Evolutionary conservation across 2,113 vertebrate genomes (phyloP), one percentile per base, ranked within the genome.

Genomic region (Hymenochirus boettgeri): DNA sequence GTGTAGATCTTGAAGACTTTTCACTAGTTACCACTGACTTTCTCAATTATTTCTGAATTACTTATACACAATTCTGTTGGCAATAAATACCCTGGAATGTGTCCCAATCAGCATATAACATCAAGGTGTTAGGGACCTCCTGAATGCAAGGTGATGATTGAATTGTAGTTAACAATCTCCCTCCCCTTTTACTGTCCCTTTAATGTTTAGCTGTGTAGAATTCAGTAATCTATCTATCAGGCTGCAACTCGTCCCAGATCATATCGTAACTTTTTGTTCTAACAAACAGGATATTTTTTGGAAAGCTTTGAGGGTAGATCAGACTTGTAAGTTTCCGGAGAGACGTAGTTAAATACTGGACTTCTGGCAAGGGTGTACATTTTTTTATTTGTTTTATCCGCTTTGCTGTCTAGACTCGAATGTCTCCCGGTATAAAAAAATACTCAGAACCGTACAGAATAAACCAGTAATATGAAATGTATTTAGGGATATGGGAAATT

Each of bases 321-420:
- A 42, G 13, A 54, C 31, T 52, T 31, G 27, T 29, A 19, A 22
- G 27, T 52, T 48, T n/a, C n/a, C 21, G 7, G 48, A 9, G 27
- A 50, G 10, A 7, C 25, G 15, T 25, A 42, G 45, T 50, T 17
- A 50, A 50, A 61, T 22, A 7, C 17, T 19, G 42, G 29, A n/a
- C 18, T 10, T 9, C 17, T 35, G 29, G 54, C 29, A 33, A 50
- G 2, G 10, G 26, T 33, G 18, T 13, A 61, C 58, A 33, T 48
- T 18, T 61, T 42, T 61, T 35, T 13, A 29, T 61, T 48, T 15
- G 21, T 21, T 19, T 46, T 12, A 76, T 64, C 57, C 52, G 53
- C 58, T 39, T 73, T 58, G 57, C 61, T 2, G 62, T 77, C 74
- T 75, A 62, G 66, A 74, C 67, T 65, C 17, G 18, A 35, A 39